Evolutionary conservation across 2,888 invertebrate genomes (phyloP), one percentile per base, ranked within the genome.

Genomic region (Drosophila macrospina): DNA sequence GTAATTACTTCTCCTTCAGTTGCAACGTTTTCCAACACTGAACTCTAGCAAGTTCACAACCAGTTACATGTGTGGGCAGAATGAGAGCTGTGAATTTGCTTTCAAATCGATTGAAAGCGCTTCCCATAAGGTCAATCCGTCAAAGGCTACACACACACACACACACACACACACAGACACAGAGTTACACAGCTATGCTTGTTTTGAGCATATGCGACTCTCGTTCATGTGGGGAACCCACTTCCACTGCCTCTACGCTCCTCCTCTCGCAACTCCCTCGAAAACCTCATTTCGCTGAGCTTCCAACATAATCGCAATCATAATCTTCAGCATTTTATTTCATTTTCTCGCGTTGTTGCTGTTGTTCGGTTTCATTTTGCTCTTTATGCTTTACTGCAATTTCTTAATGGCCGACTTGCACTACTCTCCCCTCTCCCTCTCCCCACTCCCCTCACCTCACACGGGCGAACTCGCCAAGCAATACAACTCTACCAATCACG

Each of bases 281-380:
- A 32, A 73, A 74, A 74, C 73, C 74, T 73, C 74, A 75, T 75
- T 75, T 78, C 63, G 78, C 67, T 11, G 64, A 68, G 72, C 70
- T 68, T 72, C 71, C 78, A 71, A 69, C 86, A 88, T 89, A 86
- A 83, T 86, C 86, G 80, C 88, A 88, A 89, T 89, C 89, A 89
- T 91, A 90, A 90, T 90, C 89, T 90, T 70, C 85, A 77, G 85
- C 82, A 89, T 90, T 91, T 91, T 89, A 90, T 90, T 90, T 90
- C 78, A 82, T 90, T 90, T 90, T 85, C 86, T 83, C 86, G 86
- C 88, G 78, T 63, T 72, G 71, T 62, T 52, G 74, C 70, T 78
- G 72, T 62, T 55, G 65, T 65, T 76, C 67, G 64, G 69, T 66
- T 87, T 83, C 83, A 86, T 88, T 86, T 86, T 78, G 79, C 76